Evolutionary conservation across 2,888 invertebrate species (phyloP).

Genomic region (Pyrrhosoma nymphula): DNA sequence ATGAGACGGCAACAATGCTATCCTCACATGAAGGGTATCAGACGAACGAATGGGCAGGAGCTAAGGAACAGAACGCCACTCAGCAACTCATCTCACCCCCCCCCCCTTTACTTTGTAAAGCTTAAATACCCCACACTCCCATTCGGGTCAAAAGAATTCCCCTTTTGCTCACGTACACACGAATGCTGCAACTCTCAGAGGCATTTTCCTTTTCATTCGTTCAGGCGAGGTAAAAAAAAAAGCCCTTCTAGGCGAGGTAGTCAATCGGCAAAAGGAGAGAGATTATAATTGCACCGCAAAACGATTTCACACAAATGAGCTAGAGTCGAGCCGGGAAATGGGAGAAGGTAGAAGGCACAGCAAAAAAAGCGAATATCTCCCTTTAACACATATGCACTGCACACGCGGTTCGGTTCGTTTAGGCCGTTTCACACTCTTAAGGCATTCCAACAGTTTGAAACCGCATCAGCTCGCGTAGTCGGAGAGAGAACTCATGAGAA

Average conservation of each 20-base stretch:
- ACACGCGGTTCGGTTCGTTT: too few species aligned
- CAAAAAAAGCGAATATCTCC: neutral
- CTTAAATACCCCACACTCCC: neutral
- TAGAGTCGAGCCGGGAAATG: neutral
- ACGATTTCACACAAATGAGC: neutral
- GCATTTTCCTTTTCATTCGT: neutral
- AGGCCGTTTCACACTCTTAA: too few species aligned
- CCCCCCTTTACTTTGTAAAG: too few species aligned
- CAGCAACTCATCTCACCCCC: neutral
- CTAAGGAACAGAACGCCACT: neutral
- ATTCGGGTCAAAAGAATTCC: constrained; percentile 52
- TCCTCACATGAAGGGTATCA: neutral
- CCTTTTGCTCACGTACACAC: neutral
- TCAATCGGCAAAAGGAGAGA: neutral
- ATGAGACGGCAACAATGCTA: constrained; percentile 33
- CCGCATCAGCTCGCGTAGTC: too few species aligned
- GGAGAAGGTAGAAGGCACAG: neutral
- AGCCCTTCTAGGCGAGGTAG: constrained; percentile 30
- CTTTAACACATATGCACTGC: too few species aligned
- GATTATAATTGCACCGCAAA: constrained; percentile 3
- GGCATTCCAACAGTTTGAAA: too few species aligned
- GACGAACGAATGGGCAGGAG: neutral
- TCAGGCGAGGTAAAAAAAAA: neutral
- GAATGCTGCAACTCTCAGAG: neutral
- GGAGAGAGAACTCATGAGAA: too few species aligned